A percentile compares a stretch with the other conserved stretches of the same genome.
Conservation (phyloP, 1,140 invertebrate species). For the Orchesella cincta region DNA sequence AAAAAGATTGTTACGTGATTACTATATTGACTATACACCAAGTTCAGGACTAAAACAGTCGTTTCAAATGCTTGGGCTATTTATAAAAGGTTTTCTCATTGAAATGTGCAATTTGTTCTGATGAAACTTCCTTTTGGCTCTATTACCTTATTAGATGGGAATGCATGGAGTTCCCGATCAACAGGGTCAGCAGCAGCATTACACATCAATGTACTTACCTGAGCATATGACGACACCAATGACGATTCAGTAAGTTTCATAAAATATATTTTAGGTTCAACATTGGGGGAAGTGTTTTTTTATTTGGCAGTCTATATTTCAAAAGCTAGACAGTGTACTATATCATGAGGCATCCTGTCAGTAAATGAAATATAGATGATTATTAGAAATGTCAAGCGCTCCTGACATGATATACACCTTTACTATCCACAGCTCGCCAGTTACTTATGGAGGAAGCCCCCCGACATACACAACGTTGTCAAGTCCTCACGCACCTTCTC, state of each 20-base stretch:
- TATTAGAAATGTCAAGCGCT: not conserved
- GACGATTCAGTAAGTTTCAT: conserved; percentile 47
- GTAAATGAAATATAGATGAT: not conserved
- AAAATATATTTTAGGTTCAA: too few relatives aligned
- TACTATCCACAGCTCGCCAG: conserved; percentile 38
- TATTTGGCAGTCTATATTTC: too few relatives aligned
- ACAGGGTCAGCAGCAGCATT: conserved; percentile 48
- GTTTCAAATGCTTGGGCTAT: too few relatives aligned
- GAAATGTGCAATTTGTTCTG: too few relatives aligned
- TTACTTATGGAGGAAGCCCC: conserved; percentile 45
- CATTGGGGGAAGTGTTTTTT: not conserved
- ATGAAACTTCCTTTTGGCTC: too few relatives aligned
- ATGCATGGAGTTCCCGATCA: conserved; percentile 39
- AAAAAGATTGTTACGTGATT: too few relatives aligned
- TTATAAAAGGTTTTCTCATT: too few relatives aligned
- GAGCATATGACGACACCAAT: conserved; percentile 48
- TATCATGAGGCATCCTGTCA: not conserved
- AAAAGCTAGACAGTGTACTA: too few relatives aligned
- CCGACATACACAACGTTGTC: conserved; percentile 51
- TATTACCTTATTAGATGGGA: not conserved
- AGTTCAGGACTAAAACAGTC: too few relatives aligned
- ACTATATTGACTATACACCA: too few relatives aligned
- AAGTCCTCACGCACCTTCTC: conserved; percentile 43
- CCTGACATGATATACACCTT: not conserved
- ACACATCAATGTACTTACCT: conserved; percentile 49